phyloP scores from a whole-genome alignment of 2,888 invertebrate genomes.

The Hedya salicella region DNA sequence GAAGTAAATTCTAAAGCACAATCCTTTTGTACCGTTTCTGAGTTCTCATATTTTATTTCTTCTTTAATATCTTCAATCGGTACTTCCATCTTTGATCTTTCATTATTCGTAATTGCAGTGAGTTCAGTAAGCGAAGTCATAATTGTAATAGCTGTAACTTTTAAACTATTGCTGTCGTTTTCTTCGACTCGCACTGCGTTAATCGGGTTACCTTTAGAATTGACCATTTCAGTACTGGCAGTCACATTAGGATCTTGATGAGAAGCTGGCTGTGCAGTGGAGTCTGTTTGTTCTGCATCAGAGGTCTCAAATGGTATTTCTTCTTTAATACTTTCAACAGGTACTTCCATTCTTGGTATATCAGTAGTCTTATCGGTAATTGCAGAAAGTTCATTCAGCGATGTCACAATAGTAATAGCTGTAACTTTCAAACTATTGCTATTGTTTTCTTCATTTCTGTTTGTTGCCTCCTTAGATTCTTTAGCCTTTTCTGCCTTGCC shows the following conservation, averaged over 20 bases:
- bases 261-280: no score
- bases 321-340: constrained; percentile 1
- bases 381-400: constrained; percentile 10
- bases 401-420: constrained; percentile 25
- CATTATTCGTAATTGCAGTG: constrained; percentile 1
- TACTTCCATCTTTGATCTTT: not conserved
- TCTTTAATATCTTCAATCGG: constrained; percentile 1
- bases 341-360: not conserved
- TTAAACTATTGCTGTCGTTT: not conserved
- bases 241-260: no score
- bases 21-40: not conserved
- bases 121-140: constrained; percentile 16
- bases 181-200: not conserved
- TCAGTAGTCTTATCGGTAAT: not conserved
- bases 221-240: not conserved
- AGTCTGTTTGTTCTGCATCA: no score
- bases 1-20: constrained; percentile 2
- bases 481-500: not conserved
- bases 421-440: constrained; percentile 20
- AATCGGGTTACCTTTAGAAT: not conserved
- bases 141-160: constrained; percentile 31
- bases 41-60: not conserved
- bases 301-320: not conserved
- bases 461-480: not conserved
- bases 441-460: not conserved